Conservation (phyloP, 2,113 vertebrate genomes). For the Vidua chalybeata region DNA sequence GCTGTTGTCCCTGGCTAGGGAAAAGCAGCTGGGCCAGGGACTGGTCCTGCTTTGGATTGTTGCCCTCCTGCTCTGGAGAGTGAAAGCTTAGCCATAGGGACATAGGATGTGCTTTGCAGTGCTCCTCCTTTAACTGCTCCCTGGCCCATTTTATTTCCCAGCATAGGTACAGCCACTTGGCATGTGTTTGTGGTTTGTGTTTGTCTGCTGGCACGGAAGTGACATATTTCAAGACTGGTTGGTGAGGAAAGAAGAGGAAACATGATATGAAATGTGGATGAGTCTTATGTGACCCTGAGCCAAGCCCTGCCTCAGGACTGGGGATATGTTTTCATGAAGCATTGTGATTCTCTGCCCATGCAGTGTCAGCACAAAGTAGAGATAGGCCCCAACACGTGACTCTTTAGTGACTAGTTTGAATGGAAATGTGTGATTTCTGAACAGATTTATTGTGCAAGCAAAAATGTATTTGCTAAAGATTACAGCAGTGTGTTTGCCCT, state of each 20-base stretch:
- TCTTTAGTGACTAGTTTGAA: constrained; percentile 13
- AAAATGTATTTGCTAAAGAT: constrained; percentile 56
- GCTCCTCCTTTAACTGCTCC: not conserved
- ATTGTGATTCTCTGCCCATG: not conserved
- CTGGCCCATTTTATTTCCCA: not conserved
- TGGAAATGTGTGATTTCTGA: constrained; percentile 46
- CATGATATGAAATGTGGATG: not conserved
- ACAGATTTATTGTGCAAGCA: constrained; percentile 51
- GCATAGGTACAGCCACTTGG: not conserved
- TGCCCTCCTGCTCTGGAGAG: not conserved
- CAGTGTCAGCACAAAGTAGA: constrained; percentile 36
- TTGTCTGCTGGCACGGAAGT: not conserved
- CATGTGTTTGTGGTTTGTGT: not conserved
- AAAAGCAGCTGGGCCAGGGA: not conserved
- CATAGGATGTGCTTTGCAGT: not conserved
- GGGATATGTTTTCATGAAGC: constrained; percentile 26
- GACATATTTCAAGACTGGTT: not conserved
- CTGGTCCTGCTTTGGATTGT: not conserved
- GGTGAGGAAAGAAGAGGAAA: constrained; percentile 10
- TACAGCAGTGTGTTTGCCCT: not conserved
- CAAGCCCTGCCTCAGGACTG: not conserved
- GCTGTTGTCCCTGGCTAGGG: not conserved
- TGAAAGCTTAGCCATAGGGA: not conserved
- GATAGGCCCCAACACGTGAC: constrained; percentile 43
- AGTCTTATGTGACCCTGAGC: not conserved